Conservation (phyloP, 2,888 invertebrate species). For the Oligia strigilis region DNA sequence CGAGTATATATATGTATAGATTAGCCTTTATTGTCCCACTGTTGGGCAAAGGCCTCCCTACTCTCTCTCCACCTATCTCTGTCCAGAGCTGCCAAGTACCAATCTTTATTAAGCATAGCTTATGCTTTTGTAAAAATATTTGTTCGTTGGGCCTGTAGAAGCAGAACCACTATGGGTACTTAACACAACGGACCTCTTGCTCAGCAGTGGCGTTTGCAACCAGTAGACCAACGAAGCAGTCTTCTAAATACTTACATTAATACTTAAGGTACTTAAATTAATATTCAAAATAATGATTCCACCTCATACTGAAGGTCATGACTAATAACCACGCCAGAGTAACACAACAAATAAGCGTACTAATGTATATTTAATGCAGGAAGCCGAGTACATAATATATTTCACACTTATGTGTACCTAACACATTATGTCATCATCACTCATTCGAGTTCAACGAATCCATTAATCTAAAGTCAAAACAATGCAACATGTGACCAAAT, state of each 20-base stretch:
- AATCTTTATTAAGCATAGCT: too few species aligned
- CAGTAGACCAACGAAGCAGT: too few species aligned
- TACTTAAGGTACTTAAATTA: background rate
- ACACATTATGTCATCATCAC: constrained; percentile 21
- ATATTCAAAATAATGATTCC: background rate
- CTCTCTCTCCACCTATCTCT: too few species aligned
- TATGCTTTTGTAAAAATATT: background rate
- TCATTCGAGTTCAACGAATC: constrained; percentile 36
- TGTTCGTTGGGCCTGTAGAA: background rate
- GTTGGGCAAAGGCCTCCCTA: too few species aligned
- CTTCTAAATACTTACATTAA: too few species aligned
- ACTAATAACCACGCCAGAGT: background rate
- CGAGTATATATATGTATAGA: too few species aligned
- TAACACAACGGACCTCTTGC: too few species aligned
- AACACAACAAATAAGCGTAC: constrained; percentile 16
- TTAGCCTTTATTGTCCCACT: too few species aligned
- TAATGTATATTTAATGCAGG: constrained; percentile 29
- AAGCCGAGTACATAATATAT: constrained; percentile 10
- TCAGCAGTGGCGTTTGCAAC: too few species aligned
- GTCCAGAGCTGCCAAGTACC: too few species aligned
- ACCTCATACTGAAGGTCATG: background rate
- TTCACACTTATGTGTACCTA: constrained; percentile 11
- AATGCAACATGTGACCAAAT: constrained; percentile 38
- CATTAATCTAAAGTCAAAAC: constrained; percentile 34
- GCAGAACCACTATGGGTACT: background rate